Percentiles rank a stretch among this genome's conserved stretches.
Evolutionary conservation across 2,113 vertebrate species (phyloP).

Genomic region (Sinosuthora webbiana): DNA sequence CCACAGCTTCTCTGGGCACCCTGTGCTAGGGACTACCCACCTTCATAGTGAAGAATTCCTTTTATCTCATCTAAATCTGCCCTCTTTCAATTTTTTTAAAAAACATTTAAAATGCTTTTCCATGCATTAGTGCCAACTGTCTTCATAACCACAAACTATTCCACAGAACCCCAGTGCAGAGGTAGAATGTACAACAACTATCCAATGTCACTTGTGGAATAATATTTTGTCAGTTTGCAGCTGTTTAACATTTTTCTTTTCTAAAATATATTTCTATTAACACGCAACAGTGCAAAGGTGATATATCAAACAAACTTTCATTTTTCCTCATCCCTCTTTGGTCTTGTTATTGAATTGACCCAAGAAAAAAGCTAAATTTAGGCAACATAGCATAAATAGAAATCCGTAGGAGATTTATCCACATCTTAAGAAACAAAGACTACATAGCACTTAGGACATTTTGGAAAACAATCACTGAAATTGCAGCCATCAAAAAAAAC

Average conservation of each 20-base stretch:
- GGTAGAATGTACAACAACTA: no score
- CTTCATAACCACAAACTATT: neutral
- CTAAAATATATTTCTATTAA: neutral
- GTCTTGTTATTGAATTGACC: neutral
- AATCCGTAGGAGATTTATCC: neutral
- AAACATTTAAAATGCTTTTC: neutral
- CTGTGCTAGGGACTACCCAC: fast-evolving
- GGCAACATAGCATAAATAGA: neutral
- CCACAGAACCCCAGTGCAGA: neutral
- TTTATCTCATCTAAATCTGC: neutral
- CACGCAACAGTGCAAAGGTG: neutral
- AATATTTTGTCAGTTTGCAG: neutral
- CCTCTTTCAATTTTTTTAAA: neutral
- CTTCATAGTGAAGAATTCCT: neutral
- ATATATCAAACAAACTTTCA: neutral
- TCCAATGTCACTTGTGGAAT: neutral
- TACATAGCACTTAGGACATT: neutral
- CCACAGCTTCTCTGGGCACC: neutral
- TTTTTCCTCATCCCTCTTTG: neutral
- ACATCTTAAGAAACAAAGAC: neutral
- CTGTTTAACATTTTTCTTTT: neutral
- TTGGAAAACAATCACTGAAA: neutral
- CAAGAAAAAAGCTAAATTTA: neutral
- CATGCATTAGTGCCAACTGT: neutral
- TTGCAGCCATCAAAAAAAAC: neutral